Percentiles rank a stretch among this genome's conserved stretches.
Evolutionary conservation across 2,113 vertebrate genomes (phyloP).

Genomic region (Phylloscopus trochiloides): DNA sequence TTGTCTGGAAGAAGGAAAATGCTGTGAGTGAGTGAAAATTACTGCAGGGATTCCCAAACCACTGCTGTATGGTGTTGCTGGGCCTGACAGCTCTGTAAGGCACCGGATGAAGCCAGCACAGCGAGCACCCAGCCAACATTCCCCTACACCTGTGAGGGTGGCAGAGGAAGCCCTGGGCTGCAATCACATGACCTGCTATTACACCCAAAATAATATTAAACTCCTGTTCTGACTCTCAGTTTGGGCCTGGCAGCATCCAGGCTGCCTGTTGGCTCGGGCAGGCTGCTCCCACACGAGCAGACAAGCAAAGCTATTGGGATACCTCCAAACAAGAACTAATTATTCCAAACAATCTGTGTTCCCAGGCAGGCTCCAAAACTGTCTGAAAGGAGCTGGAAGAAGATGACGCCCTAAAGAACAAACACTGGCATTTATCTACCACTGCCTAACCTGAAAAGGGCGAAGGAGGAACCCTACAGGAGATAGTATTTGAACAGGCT

Average conservation of each 20-base stretch:
- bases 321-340: not conserved
- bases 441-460: not conserved
- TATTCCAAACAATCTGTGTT: not conserved
- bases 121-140: not conserved
- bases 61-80: rapidly evolving
- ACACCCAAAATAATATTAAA: not conserved
- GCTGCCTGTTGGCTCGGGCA: not conserved
- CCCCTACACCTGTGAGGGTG: not conserved
- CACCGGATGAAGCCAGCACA: rapidly evolving
- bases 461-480: not conserved
- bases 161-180: not conserved
- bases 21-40: not conserved
- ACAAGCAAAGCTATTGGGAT: not conserved
- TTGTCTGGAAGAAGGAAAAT: conserved; percentile 76
- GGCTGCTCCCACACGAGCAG: rapidly evolving
- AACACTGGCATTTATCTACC: not conserved
- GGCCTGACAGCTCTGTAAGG: not conserved
- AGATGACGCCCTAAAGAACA: not conserved
- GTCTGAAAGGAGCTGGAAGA: not conserved
- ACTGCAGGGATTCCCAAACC: not conserved
- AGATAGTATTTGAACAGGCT: not conserved
- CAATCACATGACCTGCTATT: not conserved
- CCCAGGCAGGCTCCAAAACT: not conserved
- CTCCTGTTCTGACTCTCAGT: not conserved
- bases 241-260: rapidly evolving